Conservation (phyloP, 2,888 invertebrate species). For the Oligia fasciuncula region DNA sequence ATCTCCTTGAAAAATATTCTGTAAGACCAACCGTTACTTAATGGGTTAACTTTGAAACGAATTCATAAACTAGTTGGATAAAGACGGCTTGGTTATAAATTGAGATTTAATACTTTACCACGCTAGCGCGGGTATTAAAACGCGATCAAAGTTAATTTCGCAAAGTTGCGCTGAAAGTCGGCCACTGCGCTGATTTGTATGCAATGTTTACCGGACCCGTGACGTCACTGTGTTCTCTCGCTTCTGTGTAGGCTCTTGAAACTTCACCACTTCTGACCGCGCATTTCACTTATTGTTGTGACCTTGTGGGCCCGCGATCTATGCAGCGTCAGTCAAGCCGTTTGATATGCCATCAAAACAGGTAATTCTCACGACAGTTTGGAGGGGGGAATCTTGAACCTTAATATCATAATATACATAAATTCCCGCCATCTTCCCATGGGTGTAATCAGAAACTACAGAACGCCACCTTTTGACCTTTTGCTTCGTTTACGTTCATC, state of each 20-base stretch:
- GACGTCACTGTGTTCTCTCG: constrained; percentile 68
- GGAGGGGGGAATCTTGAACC: neutral
- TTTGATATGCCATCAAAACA: constrained; percentile 17
- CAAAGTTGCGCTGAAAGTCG: constrained; percentile 74
- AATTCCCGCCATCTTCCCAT: neutral
- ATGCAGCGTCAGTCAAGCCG: constrained; percentile 37
- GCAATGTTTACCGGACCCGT: constrained; percentile 73
- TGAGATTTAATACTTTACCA: constrained; percentile 76
- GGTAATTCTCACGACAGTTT: neutral
- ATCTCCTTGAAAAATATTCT: constrained; percentile 43
- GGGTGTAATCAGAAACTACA: neutral
- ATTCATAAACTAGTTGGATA: constrained; percentile 77
- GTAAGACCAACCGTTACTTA: constrained; percentile 58
- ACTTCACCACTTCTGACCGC: constrained; percentile 73
- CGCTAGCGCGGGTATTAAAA: constrained; percentile 76
- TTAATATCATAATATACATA: neutral
- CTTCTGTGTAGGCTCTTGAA: constrained; percentile 74
- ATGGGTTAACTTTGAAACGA: constrained; percentile 68
- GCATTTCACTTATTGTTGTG: constrained; percentile 70
- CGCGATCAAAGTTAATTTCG: constrained; percentile 80
- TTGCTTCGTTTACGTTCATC: neutral
- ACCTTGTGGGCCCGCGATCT: constrained; percentile 53
- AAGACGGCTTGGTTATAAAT: constrained; percentile 74
- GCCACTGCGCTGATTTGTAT: constrained; percentile 80
- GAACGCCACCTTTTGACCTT: neutral